Evolutionary conservation across 1,140 invertebrate genomes (phyloP), one percentile per base, ranked within the genome.

Genomic region (Drosophila pectinifera): DNA sequence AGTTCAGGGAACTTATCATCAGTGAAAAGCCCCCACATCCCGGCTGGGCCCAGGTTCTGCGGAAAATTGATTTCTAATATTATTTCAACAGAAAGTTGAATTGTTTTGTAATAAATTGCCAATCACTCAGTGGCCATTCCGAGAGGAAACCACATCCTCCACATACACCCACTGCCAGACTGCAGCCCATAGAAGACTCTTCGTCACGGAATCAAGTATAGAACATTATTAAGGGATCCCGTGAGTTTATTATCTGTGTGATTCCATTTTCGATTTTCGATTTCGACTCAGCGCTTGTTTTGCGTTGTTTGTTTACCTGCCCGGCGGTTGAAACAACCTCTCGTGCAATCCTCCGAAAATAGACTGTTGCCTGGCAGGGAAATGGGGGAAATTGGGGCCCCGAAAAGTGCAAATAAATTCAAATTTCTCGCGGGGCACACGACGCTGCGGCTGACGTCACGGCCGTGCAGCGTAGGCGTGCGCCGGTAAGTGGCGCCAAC

Each of bases 321-420:
- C 36, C 55, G 41, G 22, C 58, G 24, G 39, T 61, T 43, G 46
- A 78, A 78, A 70, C 65, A 72, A 77, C 72, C 79, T 73, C 84
- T 73, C 83, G 83, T 76, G 83, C 83, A 86, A 86, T 88, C 79
- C 58, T 8, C 75, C 67, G 31, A 63, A 86, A 83, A 83, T 86
- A 86, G 83, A 79, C 70, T 63, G 62, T 76, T 67, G 61, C 53
- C 73, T 31, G 43, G 48, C 39, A 31, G 58, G 46, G 65, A 61
- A 54, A 63, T 18, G 18, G 16, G 45, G 36, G n/a, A 51, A 53
- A 22, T n/a, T 36, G 18, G 36, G 26, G 59, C 8, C 28, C 13
- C 34, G 18, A 69, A 18, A 31, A 49, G 24, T 56, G 59, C 72
- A 75, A 65, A 74, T 63, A 74, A 46, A 49, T 65, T 53, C 51